phyloP scores from a whole-genome alignment of 2,113 vertebrate genomes.

The Chloroceryle aenea region DNA sequence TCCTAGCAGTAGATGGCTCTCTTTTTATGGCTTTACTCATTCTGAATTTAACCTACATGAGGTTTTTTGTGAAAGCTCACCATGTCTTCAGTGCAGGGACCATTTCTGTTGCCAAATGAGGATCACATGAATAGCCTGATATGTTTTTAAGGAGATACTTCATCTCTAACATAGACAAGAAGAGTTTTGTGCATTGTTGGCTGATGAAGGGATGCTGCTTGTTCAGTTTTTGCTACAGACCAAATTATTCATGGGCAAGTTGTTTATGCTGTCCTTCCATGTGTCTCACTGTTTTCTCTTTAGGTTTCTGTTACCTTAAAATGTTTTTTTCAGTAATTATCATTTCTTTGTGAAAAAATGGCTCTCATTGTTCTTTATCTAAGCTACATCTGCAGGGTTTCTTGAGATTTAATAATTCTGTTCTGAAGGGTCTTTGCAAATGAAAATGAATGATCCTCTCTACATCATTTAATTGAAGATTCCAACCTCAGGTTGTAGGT shows the following conservation, averaged over 20 bases:
- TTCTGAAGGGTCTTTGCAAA: conserved; percentile 19
- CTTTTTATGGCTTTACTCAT: neutral
- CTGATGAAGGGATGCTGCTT: neutral
- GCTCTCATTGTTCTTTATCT: neutral
- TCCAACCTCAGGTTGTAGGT: neutral
- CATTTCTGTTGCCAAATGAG: neutral
- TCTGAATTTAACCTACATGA: neutral
- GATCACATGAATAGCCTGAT: neutral
- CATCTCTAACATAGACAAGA: neutral
- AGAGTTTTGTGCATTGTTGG: neutral
- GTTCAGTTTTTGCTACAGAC: neutral
- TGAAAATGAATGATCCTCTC: neutral
- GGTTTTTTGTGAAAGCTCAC: neutral
- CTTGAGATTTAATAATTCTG: neutral
- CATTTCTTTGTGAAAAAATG: neutral
- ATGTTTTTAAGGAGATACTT: neutral
- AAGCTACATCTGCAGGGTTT: neutral
- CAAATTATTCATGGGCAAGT: neutral
- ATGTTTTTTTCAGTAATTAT: neutral
- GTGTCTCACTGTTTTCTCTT: neutral
- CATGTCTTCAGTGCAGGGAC: neutral
- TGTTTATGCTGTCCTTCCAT: neutral
- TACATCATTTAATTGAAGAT: neutral
- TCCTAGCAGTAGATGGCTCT: conserved; percentile 17
- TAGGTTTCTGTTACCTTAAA: neutral